Evolutionary conservation across 2,888 invertebrate species (phyloP).

Genomic region (Hetaerina titia): DNA sequence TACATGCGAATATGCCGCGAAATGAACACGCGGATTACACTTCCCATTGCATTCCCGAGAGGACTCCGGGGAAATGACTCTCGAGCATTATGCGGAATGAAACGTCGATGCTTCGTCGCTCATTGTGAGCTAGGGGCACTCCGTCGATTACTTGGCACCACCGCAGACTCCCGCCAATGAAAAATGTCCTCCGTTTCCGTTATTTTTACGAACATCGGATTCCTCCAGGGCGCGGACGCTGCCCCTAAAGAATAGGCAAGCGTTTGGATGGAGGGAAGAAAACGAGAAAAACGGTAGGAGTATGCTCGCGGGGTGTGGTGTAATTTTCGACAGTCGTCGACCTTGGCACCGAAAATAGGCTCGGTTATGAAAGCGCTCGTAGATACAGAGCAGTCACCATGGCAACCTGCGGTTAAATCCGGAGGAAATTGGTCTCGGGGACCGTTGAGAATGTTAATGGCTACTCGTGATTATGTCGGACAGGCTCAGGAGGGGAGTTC

Average conservation of each 20-base stretch:
- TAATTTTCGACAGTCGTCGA: constrained; percentile 32
- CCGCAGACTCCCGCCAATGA: neutral
- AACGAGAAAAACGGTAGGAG: neutral
- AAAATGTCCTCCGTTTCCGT: neutral
- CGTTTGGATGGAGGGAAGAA: neutral
- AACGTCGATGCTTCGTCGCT: neutral
- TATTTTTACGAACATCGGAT: neutral
- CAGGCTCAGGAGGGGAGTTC: neutral
- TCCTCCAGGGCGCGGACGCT: neutral
- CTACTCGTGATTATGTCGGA: neutral
- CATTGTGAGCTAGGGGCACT: neutral
- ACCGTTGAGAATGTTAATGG: neutral
- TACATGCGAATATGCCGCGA: too few species aligned
- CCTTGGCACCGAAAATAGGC: constrained; percentile 19
- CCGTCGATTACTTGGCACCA: neutral
- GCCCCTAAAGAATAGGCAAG: neutral
- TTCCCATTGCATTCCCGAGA: too few species aligned
- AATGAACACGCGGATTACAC: too few species aligned
- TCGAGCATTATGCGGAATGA: neutral
- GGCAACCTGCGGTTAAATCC: neutral
- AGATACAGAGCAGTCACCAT: neutral
- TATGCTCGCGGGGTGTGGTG: neutral
- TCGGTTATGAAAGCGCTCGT: neutral
- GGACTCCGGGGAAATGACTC: too few species aligned
- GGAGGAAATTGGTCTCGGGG: neutral